Base-by-base conservation (phyloP, 2,797 vertebrate genomes). In the Acipenser ruthenus region DNA sequence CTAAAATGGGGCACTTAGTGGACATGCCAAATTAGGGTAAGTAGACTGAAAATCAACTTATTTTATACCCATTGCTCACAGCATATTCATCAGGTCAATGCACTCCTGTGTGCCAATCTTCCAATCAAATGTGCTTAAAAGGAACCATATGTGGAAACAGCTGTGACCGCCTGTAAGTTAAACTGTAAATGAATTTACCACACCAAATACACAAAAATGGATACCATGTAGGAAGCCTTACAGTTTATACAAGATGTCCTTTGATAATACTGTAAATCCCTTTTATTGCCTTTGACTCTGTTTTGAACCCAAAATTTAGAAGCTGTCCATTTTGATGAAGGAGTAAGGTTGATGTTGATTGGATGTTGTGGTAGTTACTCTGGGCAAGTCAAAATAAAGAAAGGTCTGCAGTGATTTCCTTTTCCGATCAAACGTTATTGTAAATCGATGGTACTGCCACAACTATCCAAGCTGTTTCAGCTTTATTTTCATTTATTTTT, bases 1-100 rank as follows among this genome's bases (percentile, higher is more conserved):
- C 80, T 80, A 77, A 78, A 79, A 80, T 81, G 79, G 87, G 86
- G 87, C 68, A 75, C 83, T 86, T 89, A 91, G 90, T 87, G 83
- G 85, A 86, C 89, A 88, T 83, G 79, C 85, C 79, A 91, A 91
- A 86, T 82, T 87, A 68, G 88, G 89, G 90, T 91, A 86, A 91
- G 90, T 91, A 89, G 77, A 76, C 76, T 73, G 62, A 73, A 75
- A 48, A 62, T 62, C 60, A 63, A 71, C 69, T 72, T 68, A 37
- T 74, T 75, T 72, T 70, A 72, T 73, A 73, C 71, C 71, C 65
- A 65, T 72, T 70, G 66, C 52, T 73, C 71, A 72, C 71, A 74
- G 70, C 71, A 70, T 80, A 73, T 80, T 79, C 80, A 73, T 74
- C 74, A 73, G 75, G 75, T 71, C 72, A 75, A 75, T 66, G 66